Percentiles rank a stretch among this genome's conserved stretches.
phyloP scores from a whole-genome alignment of 2,888 invertebrate species.

The Drosophila percnosoma region DNA sequence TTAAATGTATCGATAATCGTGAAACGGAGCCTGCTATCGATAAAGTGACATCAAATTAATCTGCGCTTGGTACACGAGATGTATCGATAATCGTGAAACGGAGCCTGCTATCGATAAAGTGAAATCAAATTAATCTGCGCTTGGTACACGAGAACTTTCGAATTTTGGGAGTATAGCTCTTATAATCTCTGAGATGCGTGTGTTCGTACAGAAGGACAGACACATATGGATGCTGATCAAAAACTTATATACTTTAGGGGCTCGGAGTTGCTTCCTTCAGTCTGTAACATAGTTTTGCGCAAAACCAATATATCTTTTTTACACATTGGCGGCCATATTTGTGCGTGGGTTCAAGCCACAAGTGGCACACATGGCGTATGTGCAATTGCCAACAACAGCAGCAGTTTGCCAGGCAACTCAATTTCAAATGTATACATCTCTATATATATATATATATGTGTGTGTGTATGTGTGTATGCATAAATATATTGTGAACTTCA shows the following conservation, averaged over 20 bases:
- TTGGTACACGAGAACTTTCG: neutral
- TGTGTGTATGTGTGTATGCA: conserved; percentile 29
- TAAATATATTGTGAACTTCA: conserved; percentile 54
- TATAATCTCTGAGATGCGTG: neutral
- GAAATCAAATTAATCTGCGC: neutral
- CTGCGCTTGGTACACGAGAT: neutral
- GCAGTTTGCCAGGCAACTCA: conserved; percentile 47
- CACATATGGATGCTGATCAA: neutral
- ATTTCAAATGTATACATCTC: conserved; percentile 28
- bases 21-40: neutral
- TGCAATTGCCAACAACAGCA: conserved; percentile 35
- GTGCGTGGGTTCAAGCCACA: conserved; percentile 10
- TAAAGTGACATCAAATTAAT: neutral
- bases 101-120: neutral
- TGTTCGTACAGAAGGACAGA: neutral
- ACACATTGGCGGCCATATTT: conserved; percentile 1
- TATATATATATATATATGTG: neutral
- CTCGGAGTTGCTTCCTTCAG: fast-evolving
- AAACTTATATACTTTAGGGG: neutral
- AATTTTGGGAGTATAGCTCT: neutral
- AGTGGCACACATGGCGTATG: conserved; percentile 49
- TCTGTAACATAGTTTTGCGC: neutral
- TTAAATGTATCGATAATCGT: neutral
- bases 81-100: neutral
- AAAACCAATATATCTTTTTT: neutral